phyloP scores from a whole-genome alignment of 2,797 vertebrate species.

The Picus viridis region DNA sequence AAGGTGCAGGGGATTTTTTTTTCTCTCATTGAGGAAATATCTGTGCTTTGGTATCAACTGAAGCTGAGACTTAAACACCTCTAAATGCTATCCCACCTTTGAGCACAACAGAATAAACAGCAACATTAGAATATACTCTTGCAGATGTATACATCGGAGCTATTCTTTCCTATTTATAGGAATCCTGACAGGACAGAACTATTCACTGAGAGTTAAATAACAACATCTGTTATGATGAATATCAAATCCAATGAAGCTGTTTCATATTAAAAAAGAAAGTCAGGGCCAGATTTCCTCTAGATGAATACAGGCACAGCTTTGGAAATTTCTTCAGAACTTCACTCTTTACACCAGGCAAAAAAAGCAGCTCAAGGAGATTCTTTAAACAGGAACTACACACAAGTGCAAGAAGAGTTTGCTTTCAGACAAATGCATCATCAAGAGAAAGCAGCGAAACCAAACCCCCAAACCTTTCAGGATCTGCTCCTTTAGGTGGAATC shows the following conservation, averaged over 20 bases:
- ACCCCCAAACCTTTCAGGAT: background rate
- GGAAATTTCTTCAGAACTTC: conserved; percentile 42
- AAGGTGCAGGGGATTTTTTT: background rate
- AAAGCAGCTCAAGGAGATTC: background rate
- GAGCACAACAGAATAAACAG: background rate
- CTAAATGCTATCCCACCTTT: background rate
- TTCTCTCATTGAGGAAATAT: background rate
- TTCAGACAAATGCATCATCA: background rate
- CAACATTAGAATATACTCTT: background rate
- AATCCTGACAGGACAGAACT: conserved; percentile 14
- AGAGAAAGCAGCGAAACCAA: background rate
- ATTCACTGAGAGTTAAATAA: conserved; percentile 42
- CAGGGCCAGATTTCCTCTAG: conserved; percentile 30
- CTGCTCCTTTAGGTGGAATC: conserved; percentile 54
- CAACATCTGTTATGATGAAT: conserved; percentile 55
- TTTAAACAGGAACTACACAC: background rate
- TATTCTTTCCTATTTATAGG: conserved; percentile 1
- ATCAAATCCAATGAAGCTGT: conserved; percentile 38
- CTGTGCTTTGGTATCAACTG: background rate
- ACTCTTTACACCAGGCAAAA: background rate
- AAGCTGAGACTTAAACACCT: background rate
- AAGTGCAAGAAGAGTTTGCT: background rate
- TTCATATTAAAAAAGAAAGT: conserved; percentile 52
- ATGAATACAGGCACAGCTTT: conserved; percentile 19
- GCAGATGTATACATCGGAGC: background rate